phyloP scores from a whole-genome alignment of 2,113 vertebrate species.

The Psilopsiagon aymara region DNA sequence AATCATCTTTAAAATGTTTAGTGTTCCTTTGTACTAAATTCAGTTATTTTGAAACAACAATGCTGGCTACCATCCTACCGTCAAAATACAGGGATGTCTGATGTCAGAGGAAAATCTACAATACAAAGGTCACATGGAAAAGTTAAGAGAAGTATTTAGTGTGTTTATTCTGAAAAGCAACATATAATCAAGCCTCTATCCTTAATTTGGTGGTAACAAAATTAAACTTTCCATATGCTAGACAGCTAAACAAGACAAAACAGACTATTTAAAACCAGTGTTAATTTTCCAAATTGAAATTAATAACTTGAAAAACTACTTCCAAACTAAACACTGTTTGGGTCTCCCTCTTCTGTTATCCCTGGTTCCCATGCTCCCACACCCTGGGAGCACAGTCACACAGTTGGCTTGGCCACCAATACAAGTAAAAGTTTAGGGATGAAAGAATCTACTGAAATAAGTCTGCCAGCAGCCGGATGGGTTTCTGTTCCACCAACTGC shows the following conservation, averaged over 20 bases:
- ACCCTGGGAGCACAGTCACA: neutral
- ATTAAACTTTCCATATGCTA: neutral
- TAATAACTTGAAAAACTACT: neutral
- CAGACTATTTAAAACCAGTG: neutral
- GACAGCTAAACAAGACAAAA: neutral
- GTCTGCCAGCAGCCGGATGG: slow-evolving; percentile 52
- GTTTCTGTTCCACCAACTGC: neutral
- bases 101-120: neutral
- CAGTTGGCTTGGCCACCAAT: slow-evolving; percentile 19
- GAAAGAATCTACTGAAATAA: slow-evolving; percentile 25
- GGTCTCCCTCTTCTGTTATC: neutral
- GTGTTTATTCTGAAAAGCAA: neutral
- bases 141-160: neutral
- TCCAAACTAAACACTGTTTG: neutral
- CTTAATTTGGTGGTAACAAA: neutral
- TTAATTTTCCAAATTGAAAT: neutral
- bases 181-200: neutral
- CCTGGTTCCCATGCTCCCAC: slow-evolving; percentile 35
- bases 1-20: neutral
- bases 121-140: neutral
- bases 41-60: neutral
- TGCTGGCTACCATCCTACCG: neutral
- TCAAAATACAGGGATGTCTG: neutral
- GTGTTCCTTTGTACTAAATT: neutral
- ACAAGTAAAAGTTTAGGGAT: neutral